Conservation (phyloP, 1,140 invertebrate genomes). For the Macrobrachium nipponense region DNA sequence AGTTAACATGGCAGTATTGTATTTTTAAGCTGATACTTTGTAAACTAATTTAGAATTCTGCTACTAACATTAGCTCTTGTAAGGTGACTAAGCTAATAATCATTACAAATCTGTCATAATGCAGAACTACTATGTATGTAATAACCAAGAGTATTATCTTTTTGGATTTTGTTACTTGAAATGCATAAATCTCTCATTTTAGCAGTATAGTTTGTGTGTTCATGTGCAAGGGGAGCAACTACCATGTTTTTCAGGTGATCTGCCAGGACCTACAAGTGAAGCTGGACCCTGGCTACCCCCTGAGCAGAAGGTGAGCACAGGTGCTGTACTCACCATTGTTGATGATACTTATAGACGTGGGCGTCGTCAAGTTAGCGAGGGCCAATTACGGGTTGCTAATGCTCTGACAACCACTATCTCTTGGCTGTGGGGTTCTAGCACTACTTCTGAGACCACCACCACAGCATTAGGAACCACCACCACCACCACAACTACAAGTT, state of each 20-base stretch:
- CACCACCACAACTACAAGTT: not conserved
- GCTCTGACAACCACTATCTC: slow-evolving; percentile 54
- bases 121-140: no score
- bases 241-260: slow-evolving; percentile 28
- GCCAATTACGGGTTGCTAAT: slow-evolving; percentile 47
- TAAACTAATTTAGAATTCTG: no score
- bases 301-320: slow-evolving; percentile 52
- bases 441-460: not conserved
- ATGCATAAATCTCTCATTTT: no score
- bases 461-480: slow-evolving; percentile 8
- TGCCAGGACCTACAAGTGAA: slow-evolving; percentile 37
- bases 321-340: slow-evolving; percentile 42
- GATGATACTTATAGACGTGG: not conserved
- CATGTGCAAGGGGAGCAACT: not conserved
- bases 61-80: no score
- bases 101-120: no score
- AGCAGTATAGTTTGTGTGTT: no score
- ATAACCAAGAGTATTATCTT: no score
- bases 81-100: no score
- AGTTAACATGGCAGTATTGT: no score
- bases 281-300: slow-evolving; percentile 32
- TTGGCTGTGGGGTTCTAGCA: slow-evolving; percentile 39
- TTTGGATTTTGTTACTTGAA: no score
- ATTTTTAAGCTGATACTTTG: no score
- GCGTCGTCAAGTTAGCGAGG: slow-evolving; percentile 19